Base-by-base conservation (phyloP, 2,888 invertebrate genomes). In the Leptura quadrifasciata region DNA sequence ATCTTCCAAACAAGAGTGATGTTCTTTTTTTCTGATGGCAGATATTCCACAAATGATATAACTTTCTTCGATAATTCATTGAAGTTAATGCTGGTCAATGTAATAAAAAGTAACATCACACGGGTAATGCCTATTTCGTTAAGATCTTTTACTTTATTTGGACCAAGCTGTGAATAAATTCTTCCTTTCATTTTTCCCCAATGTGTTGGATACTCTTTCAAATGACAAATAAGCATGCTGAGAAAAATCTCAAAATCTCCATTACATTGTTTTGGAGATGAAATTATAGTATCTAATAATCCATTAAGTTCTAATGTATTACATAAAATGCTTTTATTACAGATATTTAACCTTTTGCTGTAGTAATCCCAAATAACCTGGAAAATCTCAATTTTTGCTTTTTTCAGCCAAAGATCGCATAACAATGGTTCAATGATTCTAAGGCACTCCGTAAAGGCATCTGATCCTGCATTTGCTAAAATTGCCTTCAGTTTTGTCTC, bases 141-240 rank as follows among this genome's bases (percentile, higher is more conserved):
- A 31, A 89, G 84, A 75, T 87, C 86, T 17, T 84, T 86, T 21
- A 88, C 79, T 82, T 88, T 89, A 58, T 87, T 86, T 8, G 86
- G 85, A 3, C 88, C 87, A n/a, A 89, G 80, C 76, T 88, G 88
- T 0, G 88, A 88, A 80, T 88, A 89, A 77, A 89, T 88, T 68
- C 89, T 76, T 1, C 89, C 89, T 75, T 88, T 87, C 52, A 89
- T 84, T 81, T 88, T 88, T 2, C 83, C 84, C 89, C 89, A 89
- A 72, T 89, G 88, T 54, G 78, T 71, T 2, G 87, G 88, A 81
- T 88, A 83, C 54, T 83, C 82, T 31, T 68, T 79, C 68, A 89
- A 84, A 81, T 88, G 87, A 69, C 76, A 79, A 3, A 82, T 65
- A 15, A 89, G 76, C 81, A 89, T 83, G 52, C 84, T 84, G 52